phyloP scores from a whole-genome alignment of 1,140 invertebrate species.

The Himalopsyche phryganea region DNA sequence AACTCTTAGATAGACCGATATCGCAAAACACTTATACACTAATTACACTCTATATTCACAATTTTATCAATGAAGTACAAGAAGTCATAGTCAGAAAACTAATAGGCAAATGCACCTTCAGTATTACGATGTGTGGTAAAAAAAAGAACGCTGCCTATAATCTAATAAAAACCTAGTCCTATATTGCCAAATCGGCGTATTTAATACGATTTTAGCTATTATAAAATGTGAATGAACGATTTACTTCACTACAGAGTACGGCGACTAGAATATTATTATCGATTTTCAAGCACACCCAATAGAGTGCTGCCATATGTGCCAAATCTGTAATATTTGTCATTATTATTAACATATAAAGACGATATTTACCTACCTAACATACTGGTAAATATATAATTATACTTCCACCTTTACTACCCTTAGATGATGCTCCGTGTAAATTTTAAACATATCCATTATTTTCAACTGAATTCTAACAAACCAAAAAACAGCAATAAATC shows the following conservation, averaged over 20 bases:
- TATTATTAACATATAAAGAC: too few relatives aligned
- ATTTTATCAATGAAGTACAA: background rate
- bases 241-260: background rate
- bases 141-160: background rate
- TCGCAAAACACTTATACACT: background rate
- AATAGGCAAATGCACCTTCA: background rate
- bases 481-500: too few relatives aligned
- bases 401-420: too few relatives aligned
- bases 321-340: too few relatives aligned
- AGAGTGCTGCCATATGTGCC: background rate
- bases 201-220: background rate
- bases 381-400: too few relatives aligned
- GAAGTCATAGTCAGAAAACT: background rate
- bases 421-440: too few relatives aligned
- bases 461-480: too few relatives aligned
- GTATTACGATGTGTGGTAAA: background rate
- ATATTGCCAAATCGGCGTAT: background rate
- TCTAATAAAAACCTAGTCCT: background rate
- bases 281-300: slow-evolving; percentile 8
- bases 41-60: background rate
- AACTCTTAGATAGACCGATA: background rate
- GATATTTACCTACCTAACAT: too few relatives aligned
- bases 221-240: background rate
- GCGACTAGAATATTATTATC: slow-evolving; percentile 4
- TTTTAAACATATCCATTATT: too few relatives aligned